Evolutionary conservation across 1,140 invertebrate species (phyloP).

Genomic region (Battus philenor): DNA sequence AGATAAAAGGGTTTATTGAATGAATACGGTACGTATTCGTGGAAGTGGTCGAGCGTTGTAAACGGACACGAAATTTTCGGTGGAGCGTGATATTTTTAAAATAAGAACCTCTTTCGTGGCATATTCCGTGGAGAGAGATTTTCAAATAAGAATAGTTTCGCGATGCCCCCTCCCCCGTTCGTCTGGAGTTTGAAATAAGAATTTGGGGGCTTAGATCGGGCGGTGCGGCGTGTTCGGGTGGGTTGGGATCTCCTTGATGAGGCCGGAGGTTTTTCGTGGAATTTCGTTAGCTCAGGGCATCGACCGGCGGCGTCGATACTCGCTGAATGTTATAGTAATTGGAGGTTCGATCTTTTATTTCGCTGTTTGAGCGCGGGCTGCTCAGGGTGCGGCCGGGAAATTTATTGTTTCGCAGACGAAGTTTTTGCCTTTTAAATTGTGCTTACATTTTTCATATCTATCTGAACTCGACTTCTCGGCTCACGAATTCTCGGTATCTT

Average conservation of each 20-base stretch:
- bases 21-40: too few species aligned
- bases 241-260: slow-evolving; percentile 67
- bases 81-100: slow-evolving; percentile 74
- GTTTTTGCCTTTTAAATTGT: too few species aligned
- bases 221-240: slow-evolving; percentile 57
- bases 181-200: slow-evolving; percentile 74
- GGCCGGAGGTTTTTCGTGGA: slow-evolving; percentile 67
- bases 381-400: too few species aligned
- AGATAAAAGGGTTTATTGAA: too few species aligned
- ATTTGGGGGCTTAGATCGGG: slow-evolving; percentile 65
- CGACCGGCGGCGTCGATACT: slow-evolving; percentile 64
- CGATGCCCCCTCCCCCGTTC: slow-evolving; percentile 56
- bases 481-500: too few species aligned
- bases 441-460: too few species aligned
- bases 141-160: slow-evolving; percentile 76
- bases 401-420: too few species aligned
- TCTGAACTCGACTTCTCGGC: too few species aligned
- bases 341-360: slow-evolving; percentile 33
- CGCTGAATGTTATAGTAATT: slow-evolving; percentile 66
- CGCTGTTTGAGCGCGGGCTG: slow-evolving; percentile 14
- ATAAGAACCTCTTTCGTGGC: slow-evolving; percentile 72
- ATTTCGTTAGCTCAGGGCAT: slow-evolving; percentile 61
- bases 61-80: slow-evolving; percentile 32
- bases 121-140: slow-evolving; percentile 74
- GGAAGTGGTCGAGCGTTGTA: background rate